phyloP scores from a whole-genome alignment of 2,888 invertebrate species.

The Pelosia muscerda region DNA sequence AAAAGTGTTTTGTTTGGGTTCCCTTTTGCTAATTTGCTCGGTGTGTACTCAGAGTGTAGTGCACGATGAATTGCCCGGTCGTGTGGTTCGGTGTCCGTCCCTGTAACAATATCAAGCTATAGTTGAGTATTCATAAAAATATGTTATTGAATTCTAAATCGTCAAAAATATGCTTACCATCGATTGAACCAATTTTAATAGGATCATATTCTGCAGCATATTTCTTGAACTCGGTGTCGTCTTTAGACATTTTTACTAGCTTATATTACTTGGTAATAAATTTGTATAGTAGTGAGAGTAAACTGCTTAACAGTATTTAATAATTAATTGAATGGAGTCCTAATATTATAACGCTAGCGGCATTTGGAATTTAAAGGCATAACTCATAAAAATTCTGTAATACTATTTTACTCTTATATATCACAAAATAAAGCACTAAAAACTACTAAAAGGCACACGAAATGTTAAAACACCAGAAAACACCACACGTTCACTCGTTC shows the following conservation, averaged over 20 bases:
- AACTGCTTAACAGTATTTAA: background rate
- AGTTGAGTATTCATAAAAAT: background rate
- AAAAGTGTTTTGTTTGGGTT: conserved; percentile 91
- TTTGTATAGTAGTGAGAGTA: background rate
- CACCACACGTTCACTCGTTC: background rate
- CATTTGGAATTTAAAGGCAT: background rate
- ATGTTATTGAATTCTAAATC: background rate
- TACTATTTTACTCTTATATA: background rate
- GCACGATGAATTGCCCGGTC: conserved; percentile 92
- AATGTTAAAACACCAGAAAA: background rate
- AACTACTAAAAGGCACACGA: background rate
- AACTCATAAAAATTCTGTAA: background rate
- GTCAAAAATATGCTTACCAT: conserved; percentile 82
- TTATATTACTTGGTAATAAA: background rate
- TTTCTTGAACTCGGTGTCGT: conserved; percentile 62
- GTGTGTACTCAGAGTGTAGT: conserved; percentile 88
- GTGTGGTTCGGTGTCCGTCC: conserved; percentile 93
- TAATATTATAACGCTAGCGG: background rate
- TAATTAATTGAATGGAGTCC: background rate
- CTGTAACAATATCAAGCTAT: conserved; percentile 50
- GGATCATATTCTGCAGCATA: conserved; percentile 90
- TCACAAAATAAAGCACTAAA: background rate
- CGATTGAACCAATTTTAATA: conserved; percentile 94
- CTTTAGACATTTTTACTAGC: conserved; percentile 46
- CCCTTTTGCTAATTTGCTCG: conserved; percentile 89